Conservation (phyloP, 2,113 vertebrate genomes). For the Paradoxurus hermaphroditus region DNA sequence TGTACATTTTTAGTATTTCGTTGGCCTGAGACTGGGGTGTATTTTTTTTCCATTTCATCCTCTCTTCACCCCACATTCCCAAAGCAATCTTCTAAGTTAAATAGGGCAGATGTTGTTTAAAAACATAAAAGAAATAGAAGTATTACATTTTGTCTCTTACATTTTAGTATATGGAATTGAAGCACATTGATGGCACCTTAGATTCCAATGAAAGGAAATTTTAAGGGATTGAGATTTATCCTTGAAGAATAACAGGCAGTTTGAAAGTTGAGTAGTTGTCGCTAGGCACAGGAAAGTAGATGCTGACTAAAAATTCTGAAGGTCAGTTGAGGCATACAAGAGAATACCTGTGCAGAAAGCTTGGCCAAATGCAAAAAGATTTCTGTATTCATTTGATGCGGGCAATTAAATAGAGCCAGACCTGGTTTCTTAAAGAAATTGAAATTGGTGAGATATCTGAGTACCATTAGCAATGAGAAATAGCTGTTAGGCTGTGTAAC, state of each 20-base stretch:
- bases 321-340: background rate
- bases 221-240: constrained; percentile 19
- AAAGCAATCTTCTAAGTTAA: background rate
- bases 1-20: background rate
- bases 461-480: background rate
- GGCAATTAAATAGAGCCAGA: background rate
- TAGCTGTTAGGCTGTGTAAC: background rate
- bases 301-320: constrained; percentile 29
- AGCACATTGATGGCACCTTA: background rate
- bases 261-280: constrained; percentile 26
- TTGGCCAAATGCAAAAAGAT: background rate
- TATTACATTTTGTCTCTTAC: background rate
- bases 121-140: background rate
- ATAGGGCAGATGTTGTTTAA: constrained; percentile 8
- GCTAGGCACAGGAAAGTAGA: background rate
- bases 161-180: background rate
- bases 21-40: background rate
- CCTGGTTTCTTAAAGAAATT: constrained; percentile 1
- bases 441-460: background rate
- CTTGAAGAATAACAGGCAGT: constrained; percentile 24
- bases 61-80: background rate
- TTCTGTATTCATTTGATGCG: background rate
- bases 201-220: constrained; percentile 23
- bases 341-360: background rate
- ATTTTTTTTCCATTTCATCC: constrained; percentile 11